phyloP scores from a whole-genome alignment of 2,797 vertebrate genomes.

The Oryzias sinensis region DNA sequence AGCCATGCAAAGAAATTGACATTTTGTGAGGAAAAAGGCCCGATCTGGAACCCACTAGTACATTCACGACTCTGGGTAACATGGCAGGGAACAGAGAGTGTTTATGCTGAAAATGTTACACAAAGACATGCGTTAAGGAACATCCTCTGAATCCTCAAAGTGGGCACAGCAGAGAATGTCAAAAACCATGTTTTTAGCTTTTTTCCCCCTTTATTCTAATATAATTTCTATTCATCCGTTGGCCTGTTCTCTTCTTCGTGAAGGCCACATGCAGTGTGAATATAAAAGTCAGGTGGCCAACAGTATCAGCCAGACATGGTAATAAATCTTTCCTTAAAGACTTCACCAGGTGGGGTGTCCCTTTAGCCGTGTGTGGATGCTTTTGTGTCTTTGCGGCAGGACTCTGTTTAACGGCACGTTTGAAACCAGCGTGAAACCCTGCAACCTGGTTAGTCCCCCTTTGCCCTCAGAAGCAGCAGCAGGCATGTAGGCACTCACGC shows the following conservation, averaged over 20 bases:
- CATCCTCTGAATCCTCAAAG: constrained; percentile 53
- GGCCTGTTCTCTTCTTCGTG: constrained; percentile 29
- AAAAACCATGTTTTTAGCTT: neutral
- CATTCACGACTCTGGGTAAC: constrained; percentile 43
- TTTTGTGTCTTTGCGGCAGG: constrained; percentile 11
- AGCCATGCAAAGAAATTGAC: constrained; percentile 62
- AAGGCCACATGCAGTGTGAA: constrained; percentile 34
- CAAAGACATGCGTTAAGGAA: constrained; percentile 16
- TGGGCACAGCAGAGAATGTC: constrained; percentile 7
- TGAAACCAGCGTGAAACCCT: constrained; percentile 57
- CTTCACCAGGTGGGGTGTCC: constrained; percentile 28
- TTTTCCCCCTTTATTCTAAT: constrained; percentile 1
- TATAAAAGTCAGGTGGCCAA: constrained; percentile 30
- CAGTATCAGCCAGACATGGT: constrained; percentile 24
- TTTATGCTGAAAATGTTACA: constrained; percentile 33
- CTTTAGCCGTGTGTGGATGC: constrained; percentile 29
- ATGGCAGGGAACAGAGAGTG: constrained; percentile 24
- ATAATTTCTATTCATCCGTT: constrained; percentile 36
- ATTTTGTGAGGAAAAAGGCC: constrained; percentile 46
- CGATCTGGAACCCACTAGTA: constrained; percentile 29
- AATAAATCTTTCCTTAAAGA: constrained; percentile 61
- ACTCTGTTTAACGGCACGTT: constrained; percentile 39
- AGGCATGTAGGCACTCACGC: constrained; percentile 85
- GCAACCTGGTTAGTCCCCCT: constrained; percentile 58
- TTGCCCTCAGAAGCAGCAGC: constrained; percentile 49